Evolutionary conservation across 2,113 vertebrate species (phyloP), one percentile per base, ranked within the genome.

Genomic region (Orcinus orca): DNA sequence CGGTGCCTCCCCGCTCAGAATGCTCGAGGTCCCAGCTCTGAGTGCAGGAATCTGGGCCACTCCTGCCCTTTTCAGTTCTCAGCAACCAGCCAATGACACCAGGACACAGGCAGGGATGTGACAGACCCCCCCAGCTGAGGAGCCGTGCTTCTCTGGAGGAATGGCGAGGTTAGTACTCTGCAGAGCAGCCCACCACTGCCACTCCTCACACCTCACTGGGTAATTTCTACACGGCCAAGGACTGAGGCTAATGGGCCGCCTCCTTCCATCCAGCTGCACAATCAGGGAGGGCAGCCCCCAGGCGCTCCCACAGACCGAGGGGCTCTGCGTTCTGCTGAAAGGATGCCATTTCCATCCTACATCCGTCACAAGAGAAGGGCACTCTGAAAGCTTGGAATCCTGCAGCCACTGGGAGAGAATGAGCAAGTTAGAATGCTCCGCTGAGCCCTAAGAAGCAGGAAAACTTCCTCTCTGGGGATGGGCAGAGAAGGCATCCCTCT

Each of bases 201-300:
- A 8, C 80, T 70, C 29, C 89, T 94, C 70, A 89, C 92, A 88
- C 80, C 88, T 97, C 58, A 0, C 44, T 95, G 96, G 88, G 93
- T 96, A 83, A 97, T 97, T 95, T 96, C 89, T 92, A 92, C 91
- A 92, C 2, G 0, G 65, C 38, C 62, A 13, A 86, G 81, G 71
- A 74, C 90, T 44, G 91, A 96, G 81, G 68, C 91, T 92, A 93
- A 97, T 90, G 96, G 95, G 95, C 65, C 0, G 17, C 77, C 92
- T 82, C 87, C 93, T 97, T 97, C 87, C 84, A 90, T 90, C 84
- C 73, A 1, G 0, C 81, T 92, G 63, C 92, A 79, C 76, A 96
- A 73, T 93, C 83, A 82, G 55, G 68, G 33, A 88, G 70, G n/a
- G 47, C 60, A 89, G 86, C 81, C 93, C 41, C 58, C 60, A 38